Conservation (phyloP, 2,797 vertebrate genomes). For the Fringilla coelebs region DNA sequence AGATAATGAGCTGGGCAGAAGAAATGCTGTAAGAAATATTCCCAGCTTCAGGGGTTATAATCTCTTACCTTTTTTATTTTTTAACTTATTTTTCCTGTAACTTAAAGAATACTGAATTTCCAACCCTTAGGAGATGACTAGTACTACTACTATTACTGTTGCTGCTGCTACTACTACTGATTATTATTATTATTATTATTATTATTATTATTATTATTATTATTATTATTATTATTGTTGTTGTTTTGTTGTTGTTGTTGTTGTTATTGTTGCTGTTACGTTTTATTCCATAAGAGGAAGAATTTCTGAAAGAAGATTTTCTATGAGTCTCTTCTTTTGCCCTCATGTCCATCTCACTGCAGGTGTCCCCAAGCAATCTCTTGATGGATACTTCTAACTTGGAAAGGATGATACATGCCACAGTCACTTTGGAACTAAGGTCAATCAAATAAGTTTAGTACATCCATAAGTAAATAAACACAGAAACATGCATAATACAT, state of each 20-base stretch:
- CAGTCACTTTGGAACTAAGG: neutral
- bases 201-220: neutral
- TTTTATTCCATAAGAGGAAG: neutral
- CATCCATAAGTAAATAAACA: neutral
- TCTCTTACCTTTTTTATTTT: neutral
- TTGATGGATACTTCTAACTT: neutral
- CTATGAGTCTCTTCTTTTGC: neutral
- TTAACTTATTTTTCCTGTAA: neutral
- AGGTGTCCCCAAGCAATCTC: neutral
- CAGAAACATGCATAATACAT: neutral
- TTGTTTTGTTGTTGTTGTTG: rapidly evolving
- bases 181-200: neutral
- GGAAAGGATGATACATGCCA: neutral
- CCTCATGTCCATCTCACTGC: neutral
- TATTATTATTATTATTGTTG: neutral
- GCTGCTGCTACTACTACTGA: rapidly evolving
- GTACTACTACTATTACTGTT: neutral
- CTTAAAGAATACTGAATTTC: neutral
- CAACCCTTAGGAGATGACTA: neutral
- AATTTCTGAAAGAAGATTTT: neutral
- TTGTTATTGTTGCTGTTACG: rapidly evolving
- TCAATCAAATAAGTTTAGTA: neutral
- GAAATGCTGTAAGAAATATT: conserved; percentile 4
- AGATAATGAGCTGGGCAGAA: conserved; percentile 46
- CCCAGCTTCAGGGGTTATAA: neutral